Conservation (phyloP, 2,888 invertebrate genomes). For the Nysson spinosus region DNA sequence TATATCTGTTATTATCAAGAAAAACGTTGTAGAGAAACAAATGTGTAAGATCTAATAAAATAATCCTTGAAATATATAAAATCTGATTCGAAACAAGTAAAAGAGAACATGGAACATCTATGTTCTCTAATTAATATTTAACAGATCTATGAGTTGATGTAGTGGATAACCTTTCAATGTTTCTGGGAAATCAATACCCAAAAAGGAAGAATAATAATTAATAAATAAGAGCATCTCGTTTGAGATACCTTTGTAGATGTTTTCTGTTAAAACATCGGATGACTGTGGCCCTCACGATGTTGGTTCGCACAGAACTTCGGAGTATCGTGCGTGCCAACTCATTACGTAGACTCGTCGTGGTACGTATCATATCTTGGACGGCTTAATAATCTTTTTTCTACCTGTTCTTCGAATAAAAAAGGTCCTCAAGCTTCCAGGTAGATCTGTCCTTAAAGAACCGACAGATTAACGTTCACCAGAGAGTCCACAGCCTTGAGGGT, state of each 20-base stretch:
- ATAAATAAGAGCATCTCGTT: background rate
- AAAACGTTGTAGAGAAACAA: too few species aligned
- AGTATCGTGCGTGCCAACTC: conserved; percentile 83
- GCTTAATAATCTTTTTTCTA: conserved; percentile 23
- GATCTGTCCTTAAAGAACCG: too few species aligned
- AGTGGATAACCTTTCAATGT: too few species aligned
- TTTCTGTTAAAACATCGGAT: conserved; percentile 82
- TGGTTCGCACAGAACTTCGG: conserved; percentile 81
- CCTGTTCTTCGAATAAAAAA: too few species aligned
- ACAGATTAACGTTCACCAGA: conserved; percentile 18
- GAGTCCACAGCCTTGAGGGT: conserved; percentile 30
- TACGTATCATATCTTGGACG: conserved; percentile 82
- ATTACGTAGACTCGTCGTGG: conserved; percentile 83
- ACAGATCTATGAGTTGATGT: too few species aligned
- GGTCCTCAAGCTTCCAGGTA: too few species aligned
- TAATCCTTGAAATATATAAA: too few species aligned
- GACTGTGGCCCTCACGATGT: conserved; percentile 81
- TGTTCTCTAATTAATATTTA: too few species aligned
- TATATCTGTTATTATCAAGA: too few species aligned
- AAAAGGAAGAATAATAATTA: background rate
- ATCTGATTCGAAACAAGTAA: too few species aligned
- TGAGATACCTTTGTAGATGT: conserved; percentile 80
- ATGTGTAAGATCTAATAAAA: too few species aligned
- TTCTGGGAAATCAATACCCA: background rate
- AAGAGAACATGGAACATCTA: too few species aligned